Conservation (phyloP, 2,797 vertebrate genomes). For the Yasuhikotakia modesta region DNA sequence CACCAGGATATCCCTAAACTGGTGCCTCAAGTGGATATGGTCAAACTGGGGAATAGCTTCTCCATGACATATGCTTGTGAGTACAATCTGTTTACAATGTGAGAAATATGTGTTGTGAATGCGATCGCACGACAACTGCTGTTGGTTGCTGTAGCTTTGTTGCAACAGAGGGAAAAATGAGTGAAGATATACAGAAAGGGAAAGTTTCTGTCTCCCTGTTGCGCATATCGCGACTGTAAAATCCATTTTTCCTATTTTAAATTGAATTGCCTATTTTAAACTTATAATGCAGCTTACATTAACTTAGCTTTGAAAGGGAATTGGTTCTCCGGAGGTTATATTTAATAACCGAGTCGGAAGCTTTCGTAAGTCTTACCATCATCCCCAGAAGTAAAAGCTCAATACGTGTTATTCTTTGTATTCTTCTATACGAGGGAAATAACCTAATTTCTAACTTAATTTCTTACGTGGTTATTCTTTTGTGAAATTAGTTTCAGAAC, state of each 20-base stretch:
- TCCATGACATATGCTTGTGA: slow-evolving; percentile 99
- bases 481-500: not conserved
- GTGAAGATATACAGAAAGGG: not conserved
- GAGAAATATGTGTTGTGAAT: not conserved
- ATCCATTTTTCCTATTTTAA: not conserved
- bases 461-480: not conserved
- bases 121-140: slow-evolving; percentile 3
- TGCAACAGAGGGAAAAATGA: not conserved
- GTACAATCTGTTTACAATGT: slow-evolving; percentile 65
- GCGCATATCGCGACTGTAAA: slow-evolving; percentile 12
- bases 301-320: not conserved
- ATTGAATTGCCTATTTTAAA: not conserved
- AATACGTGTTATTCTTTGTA: not conserved
- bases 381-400: not conserved
- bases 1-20: slow-evolving; percentile 98
- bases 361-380: not conserved
- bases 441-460: not conserved
- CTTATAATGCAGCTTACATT: not conserved
- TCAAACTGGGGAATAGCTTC: slow-evolving; percentile 97
- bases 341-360: not conserved
- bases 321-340: not conserved
- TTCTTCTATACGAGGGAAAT: not conserved
- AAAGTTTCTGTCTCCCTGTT: slow-evolving; percentile 54
- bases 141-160: slow-evolving; percentile 1
- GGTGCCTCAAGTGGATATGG: slow-evolving; percentile 98